phyloP scores from a whole-genome alignment of 2,888 invertebrate species.

The Formica aserva region DNA sequence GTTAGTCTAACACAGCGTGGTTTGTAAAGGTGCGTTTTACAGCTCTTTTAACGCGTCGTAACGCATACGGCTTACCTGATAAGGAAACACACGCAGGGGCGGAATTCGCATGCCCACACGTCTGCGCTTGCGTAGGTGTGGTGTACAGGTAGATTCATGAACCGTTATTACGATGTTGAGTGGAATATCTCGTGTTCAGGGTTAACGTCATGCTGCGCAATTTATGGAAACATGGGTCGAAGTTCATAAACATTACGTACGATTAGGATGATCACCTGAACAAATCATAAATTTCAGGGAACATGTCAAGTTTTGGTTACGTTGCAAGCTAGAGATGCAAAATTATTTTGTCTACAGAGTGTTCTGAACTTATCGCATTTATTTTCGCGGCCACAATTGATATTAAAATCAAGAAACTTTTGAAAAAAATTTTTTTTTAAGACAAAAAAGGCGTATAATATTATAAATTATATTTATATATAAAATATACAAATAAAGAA shows the following conservation, averaged over 20 bases:
- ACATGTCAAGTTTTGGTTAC: not conserved
- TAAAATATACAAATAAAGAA: not conserved
- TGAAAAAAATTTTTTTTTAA: not conserved
- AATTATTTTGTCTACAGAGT: not conserved
- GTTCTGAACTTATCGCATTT: not conserved
- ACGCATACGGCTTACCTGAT: slow-evolving; percentile 70
- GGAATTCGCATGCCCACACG: slow-evolving; percentile 71
- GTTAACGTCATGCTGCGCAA: slow-evolving; percentile 34
- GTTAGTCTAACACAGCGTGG: not conserved
- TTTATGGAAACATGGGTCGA: slow-evolving; percentile 44
- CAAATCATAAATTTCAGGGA: slow-evolving; percentile 37
- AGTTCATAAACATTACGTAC: slow-evolving; percentile 43
- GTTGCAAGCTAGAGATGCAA: not conserved
- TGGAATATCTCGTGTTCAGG: slow-evolving; percentile 17
- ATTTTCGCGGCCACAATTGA: not conserved
- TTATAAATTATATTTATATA: not conserved
- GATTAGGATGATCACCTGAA: slow-evolving; percentile 36
- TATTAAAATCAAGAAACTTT: not conserved
- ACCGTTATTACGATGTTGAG: slow-evolving; percentile 47
- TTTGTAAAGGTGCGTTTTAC: slow-evolving; percentile 44
- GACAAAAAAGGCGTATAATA: no score
- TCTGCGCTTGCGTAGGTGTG: slow-evolving; percentile 72
- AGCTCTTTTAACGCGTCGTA: slow-evolving; percentile 55
- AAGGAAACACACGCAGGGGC: slow-evolving; percentile 70
- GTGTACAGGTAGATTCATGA: slow-evolving; percentile 63